Conservation (phyloP, 2,797 vertebrate species). For the Fistularia tabacaria region DNA sequence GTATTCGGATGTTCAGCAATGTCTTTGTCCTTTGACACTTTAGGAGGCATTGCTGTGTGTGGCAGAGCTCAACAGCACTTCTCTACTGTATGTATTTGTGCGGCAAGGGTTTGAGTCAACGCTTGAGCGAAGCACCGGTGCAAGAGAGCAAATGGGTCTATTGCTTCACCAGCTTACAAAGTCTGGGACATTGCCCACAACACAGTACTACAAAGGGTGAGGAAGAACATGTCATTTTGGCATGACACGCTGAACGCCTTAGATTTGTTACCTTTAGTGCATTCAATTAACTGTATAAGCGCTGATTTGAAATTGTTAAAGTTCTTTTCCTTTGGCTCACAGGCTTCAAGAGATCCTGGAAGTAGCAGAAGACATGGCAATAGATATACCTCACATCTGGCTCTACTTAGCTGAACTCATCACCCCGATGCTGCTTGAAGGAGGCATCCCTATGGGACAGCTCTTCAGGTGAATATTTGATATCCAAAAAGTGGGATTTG, state of each 20-base stretch:
- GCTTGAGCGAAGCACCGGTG: slow-evolving; percentile 90
- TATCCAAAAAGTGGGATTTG: too few species aligned
- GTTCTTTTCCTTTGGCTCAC: neutral
- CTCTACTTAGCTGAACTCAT: slow-evolving; percentile 93
- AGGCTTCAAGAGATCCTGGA: slow-evolving; percentile 92
- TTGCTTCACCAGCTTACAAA: slow-evolving; percentile 87
- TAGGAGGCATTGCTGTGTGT: slow-evolving; percentile 97
- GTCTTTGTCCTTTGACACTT: neutral
- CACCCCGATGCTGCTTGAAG: slow-evolving; percentile 88
- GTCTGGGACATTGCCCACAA: slow-evolving; percentile 73
- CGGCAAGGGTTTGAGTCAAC: slow-evolving; percentile 89
- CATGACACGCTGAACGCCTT: too few species aligned
- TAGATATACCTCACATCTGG: slow-evolving; percentile 98
- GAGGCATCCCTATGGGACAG: slow-evolving; percentile 88
- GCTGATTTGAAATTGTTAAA: too few species aligned
- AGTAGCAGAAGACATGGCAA: slow-evolving; percentile 92
- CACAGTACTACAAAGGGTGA: slow-evolving; percentile 95
- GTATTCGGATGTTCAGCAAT: too few species aligned
- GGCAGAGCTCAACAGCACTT: slow-evolving; percentile 83
- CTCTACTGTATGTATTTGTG: slow-evolving; percentile 89
- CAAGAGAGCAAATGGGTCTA: slow-evolving; percentile 86
- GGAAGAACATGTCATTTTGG: neutral
- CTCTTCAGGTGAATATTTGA: slow-evolving; percentile 82
- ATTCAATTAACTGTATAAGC: too few species aligned
- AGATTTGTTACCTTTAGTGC: neutral